Evolutionary conservation across 2,113 vertebrate species (phyloP).

Genomic region (Crotalus horridus): DNA sequence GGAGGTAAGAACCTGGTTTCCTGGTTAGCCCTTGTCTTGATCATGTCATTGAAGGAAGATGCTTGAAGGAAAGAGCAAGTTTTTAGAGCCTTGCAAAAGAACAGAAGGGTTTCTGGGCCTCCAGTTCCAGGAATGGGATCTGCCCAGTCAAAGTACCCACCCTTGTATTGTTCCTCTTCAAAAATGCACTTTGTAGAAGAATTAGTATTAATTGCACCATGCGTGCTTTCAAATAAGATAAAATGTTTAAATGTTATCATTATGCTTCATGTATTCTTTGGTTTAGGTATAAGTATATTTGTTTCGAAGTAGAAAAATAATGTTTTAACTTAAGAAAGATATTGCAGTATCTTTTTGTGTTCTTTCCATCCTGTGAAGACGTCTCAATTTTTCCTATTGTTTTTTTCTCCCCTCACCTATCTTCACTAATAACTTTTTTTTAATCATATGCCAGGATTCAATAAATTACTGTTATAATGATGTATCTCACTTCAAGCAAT

Average conservation of each 20-base stretch:
- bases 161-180: not conserved
- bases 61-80: not conserved
- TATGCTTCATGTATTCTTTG: not conserved
- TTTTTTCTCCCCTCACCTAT: constrained; percentile 10
- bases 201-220: not conserved
- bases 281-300: not conserved
- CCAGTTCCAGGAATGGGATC: not conserved
- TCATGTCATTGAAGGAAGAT: not conserved
- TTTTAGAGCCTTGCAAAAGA: not conserved
- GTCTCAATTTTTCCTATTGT: not conserved
- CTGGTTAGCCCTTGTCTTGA: not conserved
- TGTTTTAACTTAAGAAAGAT: not conserved
- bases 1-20: constrained; percentile 75
- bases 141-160: not conserved
- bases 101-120: not conserved
- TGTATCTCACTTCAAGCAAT: constrained; percentile 8
- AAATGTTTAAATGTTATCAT: not conserved
- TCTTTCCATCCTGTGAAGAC: not conserved
- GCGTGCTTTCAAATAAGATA: not conserved
- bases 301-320: constrained; percentile 13
- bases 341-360: not conserved
- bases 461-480: not conserved
- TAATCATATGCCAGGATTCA: constrained; percentile 1
- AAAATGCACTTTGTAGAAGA: not conserved
- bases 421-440: constrained; percentile 19